Conservation (phyloP, 2,888 invertebrate genomes). For the Stenichneumon culpator region DNA sequence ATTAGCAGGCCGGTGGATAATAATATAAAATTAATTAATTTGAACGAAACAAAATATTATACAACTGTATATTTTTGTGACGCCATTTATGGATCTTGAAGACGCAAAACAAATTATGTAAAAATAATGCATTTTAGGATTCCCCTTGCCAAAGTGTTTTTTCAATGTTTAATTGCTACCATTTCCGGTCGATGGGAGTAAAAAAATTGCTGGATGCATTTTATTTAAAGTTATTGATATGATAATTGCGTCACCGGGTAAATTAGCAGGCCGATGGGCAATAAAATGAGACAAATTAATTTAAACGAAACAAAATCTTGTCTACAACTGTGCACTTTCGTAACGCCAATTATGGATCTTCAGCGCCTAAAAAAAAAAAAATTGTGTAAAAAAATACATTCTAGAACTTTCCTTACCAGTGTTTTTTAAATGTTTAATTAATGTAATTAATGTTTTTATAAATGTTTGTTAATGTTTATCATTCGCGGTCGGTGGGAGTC, state of each 20-base stretch:
- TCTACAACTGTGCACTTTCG: not conserved
- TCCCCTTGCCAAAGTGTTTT: no score
- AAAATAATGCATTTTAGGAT: no score
- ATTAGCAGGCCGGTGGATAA: not conserved
- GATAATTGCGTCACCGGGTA: no score
- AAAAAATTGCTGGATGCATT: no score
- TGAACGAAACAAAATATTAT: not conserved
- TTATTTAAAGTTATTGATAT: not conserved
- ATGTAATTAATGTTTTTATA: no score
- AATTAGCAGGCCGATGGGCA: not conserved
- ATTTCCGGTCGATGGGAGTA: no score
- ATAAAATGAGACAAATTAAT: not conserved
- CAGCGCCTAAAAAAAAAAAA: not conserved
- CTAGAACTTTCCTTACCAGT: not conserved
- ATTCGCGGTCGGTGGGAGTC: no score
- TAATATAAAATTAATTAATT: not conserved
- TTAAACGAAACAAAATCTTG: not conserved
- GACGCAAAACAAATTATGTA: no score
- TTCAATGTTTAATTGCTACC: no score
- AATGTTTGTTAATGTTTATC: no score
- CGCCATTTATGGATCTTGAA: no score
- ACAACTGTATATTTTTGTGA: no score
- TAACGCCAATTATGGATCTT: not conserved
- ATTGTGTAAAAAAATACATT: not conserved
- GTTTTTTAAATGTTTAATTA: not conserved